Base-by-base conservation (phyloP, 2,888 invertebrate genomes). In the Oligia fasciuncula region DNA sequence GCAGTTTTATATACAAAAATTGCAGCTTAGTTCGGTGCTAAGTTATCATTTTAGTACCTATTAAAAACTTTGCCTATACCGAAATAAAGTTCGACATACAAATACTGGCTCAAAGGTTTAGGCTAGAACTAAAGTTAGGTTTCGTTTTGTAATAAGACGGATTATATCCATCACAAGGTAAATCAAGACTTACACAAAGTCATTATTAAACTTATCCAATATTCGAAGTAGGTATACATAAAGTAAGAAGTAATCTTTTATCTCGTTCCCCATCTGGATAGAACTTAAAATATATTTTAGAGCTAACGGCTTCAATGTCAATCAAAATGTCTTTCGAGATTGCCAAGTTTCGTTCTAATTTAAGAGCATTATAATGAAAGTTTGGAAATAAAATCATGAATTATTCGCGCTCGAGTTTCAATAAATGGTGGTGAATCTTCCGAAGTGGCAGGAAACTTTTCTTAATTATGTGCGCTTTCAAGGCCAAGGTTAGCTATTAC, bases 191-290 rank as follows among this genome's bases (percentile, higher is more conserved):
- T 23, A 66, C 5, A 17, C 19, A 60, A 60, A 3, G 35, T 2
- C 35, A 46, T 23, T 80, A 76, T 17, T 13, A 62, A 85, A 76
- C 83, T 70, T 70, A 51, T 69, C 72, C 70, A 84, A 77, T 81
- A 66, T 81, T 63, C 66, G n/a, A 77, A 81, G 60, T 67, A 69
- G 40, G 40, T 40, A 5, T 74, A 57, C 43, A 62, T 35, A 73
- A 63, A 68, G 29, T 62, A 19, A 11, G 3, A 19, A 13, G 4
- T 75, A 81, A 66, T 71, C 23, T 66, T 62, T 75, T n/a, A 75
- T 60, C 49, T 46, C 11, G 14, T 54, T 70, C 23, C 29, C 57
- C 67, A 54, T n/a, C 73, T 73, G 60, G 65, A 63, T 51, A 9
- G 5, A 29, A 40, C 46, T 75, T 57, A 14, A 43, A 43, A 67